phyloP scores from a whole-genome alignment of 2,888 invertebrate genomes.

The Campoplex capitator region DNA sequence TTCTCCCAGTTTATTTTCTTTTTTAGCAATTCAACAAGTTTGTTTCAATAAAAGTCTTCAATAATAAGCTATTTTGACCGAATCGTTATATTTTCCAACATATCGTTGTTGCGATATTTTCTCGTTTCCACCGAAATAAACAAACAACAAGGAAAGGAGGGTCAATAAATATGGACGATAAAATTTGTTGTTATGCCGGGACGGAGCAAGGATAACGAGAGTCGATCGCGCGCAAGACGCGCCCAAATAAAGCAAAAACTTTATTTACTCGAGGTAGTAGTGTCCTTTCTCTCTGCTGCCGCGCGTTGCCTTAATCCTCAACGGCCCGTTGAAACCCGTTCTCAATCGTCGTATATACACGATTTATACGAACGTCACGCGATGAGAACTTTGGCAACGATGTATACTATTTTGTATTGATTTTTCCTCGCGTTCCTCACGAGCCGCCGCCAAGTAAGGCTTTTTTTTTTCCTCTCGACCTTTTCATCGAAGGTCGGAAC shows the following conservation, averaged over 20 bases:
- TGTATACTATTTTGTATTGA: constrained; percentile 57
- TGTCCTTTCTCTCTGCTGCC: no score
- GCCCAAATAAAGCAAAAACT: constrained; percentile 71
- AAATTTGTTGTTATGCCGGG: constrained; percentile 52
- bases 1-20: background rate
- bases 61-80: no score
- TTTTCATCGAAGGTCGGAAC: constrained; percentile 19
- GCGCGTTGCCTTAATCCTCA: background rate
- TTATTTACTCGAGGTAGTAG: constrained; percentile 36
- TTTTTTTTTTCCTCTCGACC: background rate
- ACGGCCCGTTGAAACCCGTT: background rate
- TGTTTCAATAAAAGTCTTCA: no score
- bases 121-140: no score
- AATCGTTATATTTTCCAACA: no score
- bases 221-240: constrained; percentile 58
- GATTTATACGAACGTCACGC: no score
- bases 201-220: constrained; percentile 73
- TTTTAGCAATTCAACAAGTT: background rate
- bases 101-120: no score
- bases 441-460: background rate
- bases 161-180: background rate
- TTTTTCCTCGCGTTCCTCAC: background rate
- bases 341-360: background rate
- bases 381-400: constrained; percentile 36
- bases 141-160: no score